Percentiles rank a stretch among this genome's conserved stretches.
Evolutionary conservation across 2,888 invertebrate genomes (phyloP).

Genomic region (Polydrusus cervinus): DNA sequence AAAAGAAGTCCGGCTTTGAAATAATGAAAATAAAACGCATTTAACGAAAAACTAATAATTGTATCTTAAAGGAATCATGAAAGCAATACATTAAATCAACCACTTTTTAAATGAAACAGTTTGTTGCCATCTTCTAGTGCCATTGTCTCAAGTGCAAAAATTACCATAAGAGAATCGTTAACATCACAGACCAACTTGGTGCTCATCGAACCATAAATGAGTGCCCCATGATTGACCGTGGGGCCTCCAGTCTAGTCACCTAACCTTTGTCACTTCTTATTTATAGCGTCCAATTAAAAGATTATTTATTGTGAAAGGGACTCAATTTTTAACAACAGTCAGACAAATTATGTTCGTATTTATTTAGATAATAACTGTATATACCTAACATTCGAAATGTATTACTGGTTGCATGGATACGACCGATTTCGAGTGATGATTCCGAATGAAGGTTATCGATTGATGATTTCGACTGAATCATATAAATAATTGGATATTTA

Average conservation of each 20-base stretch:
- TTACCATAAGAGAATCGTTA: slow-evolving; percentile 47
- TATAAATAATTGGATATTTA: no score
- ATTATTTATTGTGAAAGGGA: neutral
- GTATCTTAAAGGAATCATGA: neutral
- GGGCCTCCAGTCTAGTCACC: slow-evolving; percentile 23
- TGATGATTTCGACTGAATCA: no score
- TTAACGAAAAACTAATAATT: neutral
- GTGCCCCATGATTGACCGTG: slow-evolving; percentile 33
- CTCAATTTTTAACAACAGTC: no score
- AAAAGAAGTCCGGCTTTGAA: no score
- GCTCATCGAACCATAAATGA: slow-evolving; percentile 40
- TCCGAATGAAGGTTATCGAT: no score
- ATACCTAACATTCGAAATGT: no score
- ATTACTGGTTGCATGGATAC: no score
- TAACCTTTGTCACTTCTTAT: slow-evolving; percentile 25
- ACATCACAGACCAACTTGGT: slow-evolving; percentile 25
- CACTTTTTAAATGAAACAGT: slow-evolving; percentile 17
- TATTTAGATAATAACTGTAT: no score
- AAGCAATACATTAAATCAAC: neutral
- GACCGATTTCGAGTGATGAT: no score
- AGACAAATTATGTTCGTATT: no score
- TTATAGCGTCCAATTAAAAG: slow-evolving; percentile 10
- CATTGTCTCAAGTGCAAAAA: slow-evolving; percentile 43
- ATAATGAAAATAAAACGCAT: neutral
- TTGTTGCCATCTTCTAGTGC: slow-evolving; percentile 43